A percentile compares a stretch with the other conserved stretches of the same genome.
phyloP scores from a whole-genome alignment of 1,140 invertebrate species.

The Scaptomyza pallida region DNA sequence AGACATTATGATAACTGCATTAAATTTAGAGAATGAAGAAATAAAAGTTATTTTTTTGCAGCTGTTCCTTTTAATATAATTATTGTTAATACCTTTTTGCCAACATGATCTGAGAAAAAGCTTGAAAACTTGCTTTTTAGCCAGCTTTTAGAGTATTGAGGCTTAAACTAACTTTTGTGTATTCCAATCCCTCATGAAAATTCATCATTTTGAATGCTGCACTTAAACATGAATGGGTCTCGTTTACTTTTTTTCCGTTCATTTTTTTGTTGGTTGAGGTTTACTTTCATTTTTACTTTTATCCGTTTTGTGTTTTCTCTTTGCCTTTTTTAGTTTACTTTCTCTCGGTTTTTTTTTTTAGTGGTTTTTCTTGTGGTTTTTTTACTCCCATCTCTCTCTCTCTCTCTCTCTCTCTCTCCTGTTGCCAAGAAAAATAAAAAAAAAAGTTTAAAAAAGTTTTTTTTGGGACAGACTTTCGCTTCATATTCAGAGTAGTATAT shows the following conservation, averaged over 20 bases:
- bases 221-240: constrained; percentile 44
- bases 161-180: constrained; percentile 27
- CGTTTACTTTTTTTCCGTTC: constrained; percentile 22
- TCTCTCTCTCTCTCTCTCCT: constrained; percentile 5
- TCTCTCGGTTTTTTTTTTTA: not conserved
- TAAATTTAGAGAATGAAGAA: no score
- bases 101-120: no score
- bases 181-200: constrained; percentile 3
- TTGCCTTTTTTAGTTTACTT: not conserved
- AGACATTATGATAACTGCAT: no score
- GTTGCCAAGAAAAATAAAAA: not conserved
- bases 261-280: constrained; percentile 8
- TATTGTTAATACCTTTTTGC: not conserved
- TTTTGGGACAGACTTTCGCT: constrained; percentile 18
- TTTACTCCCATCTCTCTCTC: not conserved
- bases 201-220: constrained; percentile 49
- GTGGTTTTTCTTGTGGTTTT: constrained; percentile 6
- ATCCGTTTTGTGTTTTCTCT: constrained; percentile 1
- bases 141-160: constrained; percentile 6
- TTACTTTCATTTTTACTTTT: constrained; percentile 1
- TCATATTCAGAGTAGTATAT: constrained; percentile 1
- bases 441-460: constrained; percentile 4
- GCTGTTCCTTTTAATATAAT: not conserved
- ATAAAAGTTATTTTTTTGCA: no score
- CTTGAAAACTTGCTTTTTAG: constrained; percentile 3